Evolutionary conservation across 2,888 invertebrate species (phyloP).

Genomic region (Acleris holmiana): DNA sequence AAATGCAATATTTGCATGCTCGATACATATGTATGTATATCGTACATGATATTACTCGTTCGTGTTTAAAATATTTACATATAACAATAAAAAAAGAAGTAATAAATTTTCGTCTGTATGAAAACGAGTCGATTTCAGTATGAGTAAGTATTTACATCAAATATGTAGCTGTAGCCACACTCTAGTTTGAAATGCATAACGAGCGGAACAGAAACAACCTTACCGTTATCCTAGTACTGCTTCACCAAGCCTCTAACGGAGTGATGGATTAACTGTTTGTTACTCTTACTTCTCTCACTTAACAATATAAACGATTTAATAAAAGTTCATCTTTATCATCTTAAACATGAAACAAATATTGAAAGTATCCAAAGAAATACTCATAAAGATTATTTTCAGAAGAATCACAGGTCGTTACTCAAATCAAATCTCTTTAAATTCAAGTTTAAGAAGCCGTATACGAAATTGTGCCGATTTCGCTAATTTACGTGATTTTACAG

Average conservation of each 20-base stretch:
- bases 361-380: conserved; percentile 36
- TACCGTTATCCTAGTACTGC: neutral
- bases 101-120: neutral
- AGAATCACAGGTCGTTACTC: too few species aligned
- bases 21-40: conserved; percentile 5
- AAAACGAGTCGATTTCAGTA: neutral
- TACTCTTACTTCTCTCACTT: too few species aligned
- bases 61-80: conserved; percentile 15
- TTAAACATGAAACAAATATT: neutral
- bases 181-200: conserved; percentile 6
- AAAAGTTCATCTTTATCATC: neutral
- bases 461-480: too few species aligned
- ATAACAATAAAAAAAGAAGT: neutral
- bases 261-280: neutral
- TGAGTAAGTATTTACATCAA: conserved; percentile 13
- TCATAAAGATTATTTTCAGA: conserved; percentile 39
- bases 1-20: conserved; percentile 20
- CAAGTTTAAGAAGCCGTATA: too few species aligned
- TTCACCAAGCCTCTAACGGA: neutral
- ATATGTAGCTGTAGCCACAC: conserved; percentile 2
- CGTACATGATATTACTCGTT: neutral
- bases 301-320: neutral
- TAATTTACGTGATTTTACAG: too few species aligned
- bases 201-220: neutral
- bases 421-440: too few species aligned